These are phyloP conservation scores for Mimumesa dahlbomi DNA, from an alignment of 2,888 invertebrate species.

Conservation along the genomic window DNA sequence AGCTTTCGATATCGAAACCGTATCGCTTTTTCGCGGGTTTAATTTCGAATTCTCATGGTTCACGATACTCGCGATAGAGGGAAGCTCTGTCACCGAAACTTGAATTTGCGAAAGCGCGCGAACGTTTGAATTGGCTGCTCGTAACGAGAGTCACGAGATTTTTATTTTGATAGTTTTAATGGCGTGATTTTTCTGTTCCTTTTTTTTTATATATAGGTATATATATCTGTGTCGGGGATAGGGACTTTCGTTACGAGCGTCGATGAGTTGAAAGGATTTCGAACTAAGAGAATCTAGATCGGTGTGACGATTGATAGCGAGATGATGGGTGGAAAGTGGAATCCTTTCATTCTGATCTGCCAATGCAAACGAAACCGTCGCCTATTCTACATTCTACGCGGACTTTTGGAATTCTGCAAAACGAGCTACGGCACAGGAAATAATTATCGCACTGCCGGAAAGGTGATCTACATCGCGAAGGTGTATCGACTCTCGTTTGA, in stretches of 20 bases:
- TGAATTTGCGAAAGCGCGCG: slow-evolving; percentile 20
- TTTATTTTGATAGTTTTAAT: too few relatives aligned
- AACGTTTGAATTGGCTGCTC: slow-evolving; percentile 37
- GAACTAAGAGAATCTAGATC: not conserved
- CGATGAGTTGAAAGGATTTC: slow-evolving; percentile 38
- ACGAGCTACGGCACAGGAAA: too few relatives aligned
- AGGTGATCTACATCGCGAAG: too few relatives aligned
- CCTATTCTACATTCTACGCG: slow-evolving; percentile 59
- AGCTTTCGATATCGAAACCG: too few relatives aligned
- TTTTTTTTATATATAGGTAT: too few relatives aligned
- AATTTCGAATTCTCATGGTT: slow-evolving; percentile 6
- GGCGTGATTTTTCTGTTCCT: too few relatives aligned
- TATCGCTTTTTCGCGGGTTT: not conserved
- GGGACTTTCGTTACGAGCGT: slow-evolving; percentile 36
- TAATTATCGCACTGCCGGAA: too few relatives aligned
- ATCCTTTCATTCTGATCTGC: slow-evolving; percentile 45
- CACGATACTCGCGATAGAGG: not conserved
- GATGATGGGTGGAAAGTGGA: slow-evolving; percentile 10
- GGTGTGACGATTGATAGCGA: not conserved
- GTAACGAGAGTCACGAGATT: slow-evolving; percentile 23
- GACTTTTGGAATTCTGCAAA: slow-evolving; percentile 55
- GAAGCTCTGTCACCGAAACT: not conserved
- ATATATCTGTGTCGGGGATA: not conserved
- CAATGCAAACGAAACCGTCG: slow-evolving; percentile 50
- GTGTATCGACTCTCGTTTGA: too few relatives aligned